phyloP scores from a whole-genome alignment of 2,113 vertebrate genomes.

The Neomonachus schauinslandi region DNA sequence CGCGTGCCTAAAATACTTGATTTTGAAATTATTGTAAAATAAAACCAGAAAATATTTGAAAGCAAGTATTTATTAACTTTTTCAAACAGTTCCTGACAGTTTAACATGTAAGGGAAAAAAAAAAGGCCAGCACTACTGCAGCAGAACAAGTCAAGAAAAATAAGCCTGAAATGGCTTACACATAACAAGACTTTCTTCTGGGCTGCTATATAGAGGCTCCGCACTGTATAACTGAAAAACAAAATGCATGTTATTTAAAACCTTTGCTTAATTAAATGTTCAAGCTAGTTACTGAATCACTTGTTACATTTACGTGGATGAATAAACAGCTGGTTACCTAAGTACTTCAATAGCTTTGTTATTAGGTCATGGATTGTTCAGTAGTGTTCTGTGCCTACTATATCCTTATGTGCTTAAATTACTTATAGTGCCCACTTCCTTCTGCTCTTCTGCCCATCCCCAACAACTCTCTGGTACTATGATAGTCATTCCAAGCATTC shows the following conservation, averaged over 20 bases:
- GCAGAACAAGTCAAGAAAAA: conserved; percentile 52
- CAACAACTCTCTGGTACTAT: not conserved
- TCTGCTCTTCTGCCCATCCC: not conserved
- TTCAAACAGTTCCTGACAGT: conserved; percentile 32
- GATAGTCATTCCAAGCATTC: not conserved
- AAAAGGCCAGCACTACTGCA: not conserved
- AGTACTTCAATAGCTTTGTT: not conserved
- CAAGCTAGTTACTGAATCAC: not conserved
- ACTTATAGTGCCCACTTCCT: not conserved
- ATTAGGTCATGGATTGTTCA: not conserved
- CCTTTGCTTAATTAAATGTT: not conserved
- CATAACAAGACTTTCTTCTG: conserved; percentile 52
- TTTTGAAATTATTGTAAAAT: conserved; percentile 58
- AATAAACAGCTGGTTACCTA: not conserved
- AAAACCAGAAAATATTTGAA: conserved; percentile 30
- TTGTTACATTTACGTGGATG: not conserved
- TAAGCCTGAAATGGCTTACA: conserved; percentile 24
- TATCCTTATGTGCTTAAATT: not conserved
- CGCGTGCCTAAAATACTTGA: not conserved
- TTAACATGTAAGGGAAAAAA: not conserved
- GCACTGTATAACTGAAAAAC: conserved; percentile 58
- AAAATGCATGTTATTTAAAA: conserved; percentile 41
- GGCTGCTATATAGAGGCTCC: not conserved
- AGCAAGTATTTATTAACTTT: conserved; percentile 70
- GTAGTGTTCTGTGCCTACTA: not conserved